phyloP scores from a whole-genome alignment of 2,113 vertebrate species.

The Oostethus manadensis region DNA sequence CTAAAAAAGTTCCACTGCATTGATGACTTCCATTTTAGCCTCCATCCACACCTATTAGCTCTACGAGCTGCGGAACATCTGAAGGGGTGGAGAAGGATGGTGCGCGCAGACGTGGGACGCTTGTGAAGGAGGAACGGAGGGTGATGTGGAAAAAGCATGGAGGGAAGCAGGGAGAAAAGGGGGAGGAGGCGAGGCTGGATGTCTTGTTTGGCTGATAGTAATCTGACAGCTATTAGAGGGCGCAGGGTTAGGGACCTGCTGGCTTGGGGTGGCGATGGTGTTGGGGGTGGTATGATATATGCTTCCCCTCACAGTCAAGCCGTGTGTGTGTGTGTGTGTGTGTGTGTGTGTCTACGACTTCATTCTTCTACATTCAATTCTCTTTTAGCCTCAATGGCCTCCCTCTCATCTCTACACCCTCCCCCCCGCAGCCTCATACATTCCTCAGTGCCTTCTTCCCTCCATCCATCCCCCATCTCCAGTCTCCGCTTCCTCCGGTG shows the following conservation, averaged over 20 bases:
- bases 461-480: conserved; percentile 25
- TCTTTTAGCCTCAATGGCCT: conserved; percentile 61
- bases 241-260: conserved; percentile 58
- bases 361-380: conserved; percentile 68
- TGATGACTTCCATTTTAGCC: conserved; percentile 4
- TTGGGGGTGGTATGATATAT: conserved; percentile 56
- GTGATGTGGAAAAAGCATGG: conserved; percentile 25
- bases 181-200: conserved; percentile 44
- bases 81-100: background rate
- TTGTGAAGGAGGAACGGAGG: conserved; percentile 11
- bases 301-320: conserved; percentile 50
- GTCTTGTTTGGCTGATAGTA: conserved; percentile 76
- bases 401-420: conserved; percentile 38
- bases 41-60: conserved; percentile 8
- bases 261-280: conserved; percentile 41
- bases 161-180: conserved; percentile 3
- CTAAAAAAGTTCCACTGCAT: conserved; percentile 1
- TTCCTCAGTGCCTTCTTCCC: conserved; percentile 27
- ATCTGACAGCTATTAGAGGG: conserved; percentile 76
- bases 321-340: conserved; percentile 25
- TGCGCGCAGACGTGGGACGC: conserved; percentile 11
- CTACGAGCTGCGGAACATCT: conserved; percentile 1
- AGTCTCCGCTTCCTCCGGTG: conserved; percentile 50
- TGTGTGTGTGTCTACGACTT: conserved; percentile 49
- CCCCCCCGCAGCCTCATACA: conserved; percentile 16